phyloP scores from a whole-genome alignment of 2,888 invertebrate genomes.

The Melieria omissa region DNA sequence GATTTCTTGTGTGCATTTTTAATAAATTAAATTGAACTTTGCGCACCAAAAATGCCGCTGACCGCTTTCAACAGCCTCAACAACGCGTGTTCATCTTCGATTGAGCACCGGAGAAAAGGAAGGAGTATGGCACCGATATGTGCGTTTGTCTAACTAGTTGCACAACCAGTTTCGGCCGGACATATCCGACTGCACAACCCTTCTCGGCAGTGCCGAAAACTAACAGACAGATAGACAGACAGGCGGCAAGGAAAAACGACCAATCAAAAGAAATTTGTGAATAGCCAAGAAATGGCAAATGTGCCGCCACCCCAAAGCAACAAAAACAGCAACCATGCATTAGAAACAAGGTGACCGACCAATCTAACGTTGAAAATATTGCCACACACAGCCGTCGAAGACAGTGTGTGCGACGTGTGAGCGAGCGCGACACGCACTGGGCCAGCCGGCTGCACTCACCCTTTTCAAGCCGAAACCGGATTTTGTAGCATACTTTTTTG shows the following conservation, averaged over 20 bases:
- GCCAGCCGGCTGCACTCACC: no score
- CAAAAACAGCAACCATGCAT: background rate
- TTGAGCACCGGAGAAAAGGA: background rate
- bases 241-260: conserved; percentile 23
- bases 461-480: no score
- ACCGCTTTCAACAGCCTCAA: conserved; percentile 27
- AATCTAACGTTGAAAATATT: conserved; percentile 13
- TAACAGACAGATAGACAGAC: conserved; percentile 5
- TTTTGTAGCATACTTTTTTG: no score
- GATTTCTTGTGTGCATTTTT: background rate
- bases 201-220: conserved; percentile 15
- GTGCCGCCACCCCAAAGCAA: conserved; percentile 17
- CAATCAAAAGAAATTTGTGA: conserved; percentile 35
- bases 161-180: conserved; percentile 36
- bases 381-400: background rate
- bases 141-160: conserved; percentile 2
- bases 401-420: background rate
- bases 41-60: conserved; percentile 18
- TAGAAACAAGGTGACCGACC: conserved; percentile 10
- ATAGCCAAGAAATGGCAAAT: conserved; percentile 26
- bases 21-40: conserved; percentile 16
- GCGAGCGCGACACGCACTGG: background rate
- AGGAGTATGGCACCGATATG: background rate
- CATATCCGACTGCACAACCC: conserved; percentile 27
- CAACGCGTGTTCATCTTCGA: background rate